A percentile compares a stretch with the other conserved stretches of the same genome.
Conservation (phyloP, 2,888 invertebrate species). For the Drosophila rellima region DNA sequence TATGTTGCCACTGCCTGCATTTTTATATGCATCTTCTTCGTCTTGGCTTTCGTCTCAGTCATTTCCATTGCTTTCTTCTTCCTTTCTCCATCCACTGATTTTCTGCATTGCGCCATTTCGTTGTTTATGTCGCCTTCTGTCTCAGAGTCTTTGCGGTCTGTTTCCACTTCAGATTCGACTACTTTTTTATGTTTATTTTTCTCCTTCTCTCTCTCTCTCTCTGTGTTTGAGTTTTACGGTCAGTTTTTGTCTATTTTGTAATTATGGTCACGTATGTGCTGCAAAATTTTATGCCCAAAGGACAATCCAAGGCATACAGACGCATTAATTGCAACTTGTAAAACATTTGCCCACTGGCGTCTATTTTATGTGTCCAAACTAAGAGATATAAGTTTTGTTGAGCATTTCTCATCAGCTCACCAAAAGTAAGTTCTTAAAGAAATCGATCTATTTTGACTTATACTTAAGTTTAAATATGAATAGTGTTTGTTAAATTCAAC, state of each 20-base stretch:
- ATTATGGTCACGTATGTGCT: slow-evolving; percentile 74
- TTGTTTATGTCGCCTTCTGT: slow-evolving; percentile 48
- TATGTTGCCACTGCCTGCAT: slow-evolving; percentile 57
- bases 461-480: not conserved
- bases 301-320: slow-evolving; percentile 40
- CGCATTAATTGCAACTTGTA: slow-evolving; percentile 66
- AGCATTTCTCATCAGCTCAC: slow-evolving; percentile 35
- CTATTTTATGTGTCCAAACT: slow-evolving; percentile 23
- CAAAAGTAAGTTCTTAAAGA: slow-evolving; percentile 5
- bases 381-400: slow-evolving; percentile 12
- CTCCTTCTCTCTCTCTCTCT: not conserved
- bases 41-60: slow-evolving; percentile 9
- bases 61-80: not conserved
- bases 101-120: slow-evolving; percentile 63
- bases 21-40: slow-evolving; percentile 46
- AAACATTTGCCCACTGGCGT: slow-evolving; percentile 40
- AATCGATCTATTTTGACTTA: not conserved
- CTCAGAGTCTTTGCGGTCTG: slow-evolving; percentile 32
- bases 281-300: slow-evolving; percentile 66
- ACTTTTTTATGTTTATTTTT: slow-evolving; percentile 46
- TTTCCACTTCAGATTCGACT: slow-evolving; percentile 49
- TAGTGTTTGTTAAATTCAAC: no score
- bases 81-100: not conserved
- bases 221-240: slow-evolving; percentile 52
- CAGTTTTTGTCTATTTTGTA: slow-evolving; percentile 62